Conservation (phyloP, 2,888 invertebrate genomes). For the Hylaea fasciaria region DNA sequence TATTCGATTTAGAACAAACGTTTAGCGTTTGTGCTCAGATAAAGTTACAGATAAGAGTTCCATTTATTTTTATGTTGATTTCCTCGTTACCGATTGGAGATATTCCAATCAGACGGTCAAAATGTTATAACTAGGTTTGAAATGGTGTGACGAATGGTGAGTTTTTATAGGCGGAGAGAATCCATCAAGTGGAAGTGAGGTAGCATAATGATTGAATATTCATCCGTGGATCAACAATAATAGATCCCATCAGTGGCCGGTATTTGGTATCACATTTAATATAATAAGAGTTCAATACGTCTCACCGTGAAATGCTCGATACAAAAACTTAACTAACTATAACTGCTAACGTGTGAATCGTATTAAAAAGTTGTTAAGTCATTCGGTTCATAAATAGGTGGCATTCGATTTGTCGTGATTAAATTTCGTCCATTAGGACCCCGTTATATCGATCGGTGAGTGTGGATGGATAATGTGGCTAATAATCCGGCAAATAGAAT, state of each 20-base stretch:
- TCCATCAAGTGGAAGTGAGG: slow-evolving; percentile 70
- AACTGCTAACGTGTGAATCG: slow-evolving; percentile 85
- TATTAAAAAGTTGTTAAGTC: slow-evolving; percentile 85
- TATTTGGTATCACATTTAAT: slow-evolving; percentile 83
- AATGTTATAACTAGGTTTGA: slow-evolving; percentile 54
- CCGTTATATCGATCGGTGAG: slow-evolving; percentile 75
- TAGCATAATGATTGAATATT: slow-evolving; percentile 82
- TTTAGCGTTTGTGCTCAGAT: slow-evolving; percentile 39
- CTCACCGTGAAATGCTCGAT: slow-evolving; percentile 83
- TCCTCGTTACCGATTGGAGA: slow-evolving; percentile 33
- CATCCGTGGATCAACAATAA: slow-evolving; percentile 83
- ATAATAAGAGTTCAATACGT: slow-evolving; percentile 83
- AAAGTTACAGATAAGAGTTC: slow-evolving; percentile 39
- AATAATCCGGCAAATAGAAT: slow-evolving; percentile 77
- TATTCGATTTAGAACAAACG: slow-evolving; percentile 43
- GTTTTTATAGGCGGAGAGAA: slow-evolving; percentile 62
- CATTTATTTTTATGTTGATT: slow-evolving; percentile 28
- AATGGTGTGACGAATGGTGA: slow-evolving; percentile 60
- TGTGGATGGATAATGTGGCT: slow-evolving; percentile 72
- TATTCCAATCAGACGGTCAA: slow-evolving; percentile 49
- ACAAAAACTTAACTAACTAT: slow-evolving; percentile 84
- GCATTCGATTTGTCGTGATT: slow-evolving; percentile 84
- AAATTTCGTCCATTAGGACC: slow-evolving; percentile 82
- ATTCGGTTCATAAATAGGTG: slow-evolving; percentile 83
- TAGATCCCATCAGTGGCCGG: slow-evolving; percentile 81